Base-by-base conservation (phyloP, 2,888 invertebrate species). In the Deilephila porcellus region DNA sequence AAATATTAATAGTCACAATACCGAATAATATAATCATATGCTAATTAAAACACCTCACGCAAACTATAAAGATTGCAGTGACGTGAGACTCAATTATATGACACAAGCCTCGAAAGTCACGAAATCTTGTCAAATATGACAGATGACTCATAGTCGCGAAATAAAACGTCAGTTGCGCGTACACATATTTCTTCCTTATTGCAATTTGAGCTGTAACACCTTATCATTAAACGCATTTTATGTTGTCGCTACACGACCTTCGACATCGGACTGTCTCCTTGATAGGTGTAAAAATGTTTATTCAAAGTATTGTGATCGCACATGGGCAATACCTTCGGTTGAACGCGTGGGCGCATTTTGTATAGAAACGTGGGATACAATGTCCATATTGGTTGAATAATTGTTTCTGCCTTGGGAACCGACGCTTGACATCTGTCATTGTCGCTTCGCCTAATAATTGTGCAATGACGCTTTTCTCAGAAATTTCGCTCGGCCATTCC, bases 201-300 rank as follows among this genome's bases (percentile, higher is more conserved):
- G 5, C 3, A 67, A 67, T 67, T 67, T 20, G 17, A 6, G 45
- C 52, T 14, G 4, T 67, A 25, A 52, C 25, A 11, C 17, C 17
- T 25, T 20, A 25, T 11, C 4, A 17, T 52, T 52, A 14, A 45
- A 25, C 45, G 25, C 14, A 45, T 67, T 67, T 20, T 25, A 25
- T 45, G 4, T 67, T 5, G 19, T 14, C 1, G 14, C 6, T n/a
- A 45, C 8, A 45, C 25, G 7, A 25, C 67, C 67, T 52, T 67
- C 67, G 25, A 52, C 1, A 25, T 17, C 20, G 8, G 11, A 60
- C 56, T 52, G 67, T 67, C 52, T 83, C 88, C 88, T 90, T 90
- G 88, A 77, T 72, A 89, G 80, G 88, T 90, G 89, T 86, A 78
- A 89, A 89, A 83, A 81, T 83, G 76, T 74, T 34, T 76, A 78